phyloP scores from a whole-genome alignment of 2,113 vertebrate species.

The Thermophis baileyi region DNA sequence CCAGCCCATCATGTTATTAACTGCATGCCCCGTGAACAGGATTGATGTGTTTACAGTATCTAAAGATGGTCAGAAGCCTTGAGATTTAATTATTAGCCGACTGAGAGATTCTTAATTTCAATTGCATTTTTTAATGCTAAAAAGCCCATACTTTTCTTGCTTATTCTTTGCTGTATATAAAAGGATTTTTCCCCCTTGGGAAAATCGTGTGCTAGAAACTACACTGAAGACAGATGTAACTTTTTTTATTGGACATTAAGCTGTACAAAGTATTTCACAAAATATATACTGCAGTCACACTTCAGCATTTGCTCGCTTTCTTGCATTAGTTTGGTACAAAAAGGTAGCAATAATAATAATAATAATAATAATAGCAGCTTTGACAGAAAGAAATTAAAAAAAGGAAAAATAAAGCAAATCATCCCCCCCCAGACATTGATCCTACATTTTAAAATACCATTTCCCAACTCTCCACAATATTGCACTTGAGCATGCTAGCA shows the following conservation, averaged over 20 bases:
- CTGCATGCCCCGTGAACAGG: neutral
- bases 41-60: conserved; percentile 1
- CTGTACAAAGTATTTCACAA: conserved; percentile 83
- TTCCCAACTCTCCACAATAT: conserved; percentile 73
- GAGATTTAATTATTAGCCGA: conserved; percentile 41
- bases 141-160: conserved; percentile 25
- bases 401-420: conserved; percentile 26
- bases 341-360: conserved; percentile 70
- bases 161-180: conserved; percentile 62
- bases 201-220: conserved; percentile 75
- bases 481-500: conserved; percentile 76
- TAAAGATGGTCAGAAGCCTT: conserved; percentile 5
- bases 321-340: conserved; percentile 78
- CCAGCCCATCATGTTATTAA: neutral
- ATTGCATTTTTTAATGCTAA: conserved; percentile 20
- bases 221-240: conserved; percentile 83
- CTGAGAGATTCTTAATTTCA: conserved; percentile 58
- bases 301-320: conserved; percentile 73
- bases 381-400: conserved; percentile 61
- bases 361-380: conserved; percentile 73
- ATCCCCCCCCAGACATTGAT: conserved; percentile 64
- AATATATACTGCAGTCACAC: conserved; percentile 78
- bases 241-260: conserved; percentile 85
- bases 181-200: conserved; percentile 62
- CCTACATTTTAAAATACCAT: conserved; percentile 70